Evolutionary conservation across 2,113 vertebrate species (phyloP), one percentile per base, ranked within the genome.

Genomic region (Datnioides undecimradiatus): DNA sequence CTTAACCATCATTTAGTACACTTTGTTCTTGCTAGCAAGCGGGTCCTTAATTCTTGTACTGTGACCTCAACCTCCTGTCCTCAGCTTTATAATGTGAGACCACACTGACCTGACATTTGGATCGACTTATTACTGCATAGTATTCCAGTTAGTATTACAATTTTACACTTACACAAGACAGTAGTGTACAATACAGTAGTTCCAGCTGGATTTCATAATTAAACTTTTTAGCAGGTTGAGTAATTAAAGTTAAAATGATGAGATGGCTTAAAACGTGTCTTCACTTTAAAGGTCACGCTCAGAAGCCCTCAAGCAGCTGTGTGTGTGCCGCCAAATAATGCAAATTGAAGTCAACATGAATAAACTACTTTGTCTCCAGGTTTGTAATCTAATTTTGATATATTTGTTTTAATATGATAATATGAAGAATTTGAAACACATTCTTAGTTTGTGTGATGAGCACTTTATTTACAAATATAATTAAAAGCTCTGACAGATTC

Each of bases 381-480:
- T 27, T 72, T 73, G 5, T 17, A 3, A 36, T 3, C 8, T 5
- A n/a, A n/a, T n/a, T n/a, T n/a, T n/a, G n/a, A n/a, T n/a, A n/a
- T n/a, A 8, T 4, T 8, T 33, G 17, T 1, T 60, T 51, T 38
- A 41, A 29, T 17, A 16, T 45, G 17, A 45, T n/a, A 5, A 55
- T 29, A 21, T 19, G 55, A 72, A 13, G 0, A 25, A 46, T 45
- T 63, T 2, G 13, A 4, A 6, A 59, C 59, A 69, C 34, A 0
- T 21, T 36, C 25, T 72, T 8, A 6, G 48, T 76, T 90, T 5
- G 91, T 95, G 96, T 97, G 96, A 96, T 96, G 95, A 98, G 97
- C 96, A 96, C 96, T 97, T 98, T 99, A 99, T 99, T 99, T 98
- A 98, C 97, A 98, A 99, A 99, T 98, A 98, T 98, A 98, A 96